These are phyloP conservation scores for Rhinella marina DNA, from an alignment of 2,797 vertebrate species.

Conservation along the genomic window DNA sequence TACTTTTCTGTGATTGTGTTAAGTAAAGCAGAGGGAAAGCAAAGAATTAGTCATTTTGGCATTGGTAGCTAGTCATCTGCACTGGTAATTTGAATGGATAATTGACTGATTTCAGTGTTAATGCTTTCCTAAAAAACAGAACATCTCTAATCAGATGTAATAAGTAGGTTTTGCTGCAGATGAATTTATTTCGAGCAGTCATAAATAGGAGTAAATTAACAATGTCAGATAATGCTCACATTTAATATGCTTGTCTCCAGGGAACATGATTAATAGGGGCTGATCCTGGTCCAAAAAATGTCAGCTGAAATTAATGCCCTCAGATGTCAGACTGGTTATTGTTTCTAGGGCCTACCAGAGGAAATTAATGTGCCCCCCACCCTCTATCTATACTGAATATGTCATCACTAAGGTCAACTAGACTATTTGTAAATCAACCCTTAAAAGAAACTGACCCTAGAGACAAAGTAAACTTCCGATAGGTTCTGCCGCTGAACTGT, in stretches of 20 bases:
- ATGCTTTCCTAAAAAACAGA: conserved; percentile 56
- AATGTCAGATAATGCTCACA: conserved; percentile 23
- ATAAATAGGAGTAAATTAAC: conserved; percentile 46
- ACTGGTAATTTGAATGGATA: conserved; percentile 58
- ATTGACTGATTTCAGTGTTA: conserved; percentile 56
- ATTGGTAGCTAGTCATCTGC: conserved; percentile 52
- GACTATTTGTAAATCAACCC: too few relatives aligned
- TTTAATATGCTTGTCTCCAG: conserved; percentile 13
- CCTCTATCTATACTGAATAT: too few relatives aligned
- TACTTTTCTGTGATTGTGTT: conserved; percentile 56
- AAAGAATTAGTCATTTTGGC: conserved; percentile 58
- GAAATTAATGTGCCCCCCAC: too few relatives aligned
- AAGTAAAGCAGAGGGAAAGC: conserved; percentile 55
- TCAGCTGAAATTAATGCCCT: not conserved
- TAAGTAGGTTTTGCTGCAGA: conserved; percentile 50
- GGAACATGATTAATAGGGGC: not conserved
- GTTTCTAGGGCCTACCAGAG: too few relatives aligned
- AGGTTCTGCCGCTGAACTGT: too few relatives aligned
- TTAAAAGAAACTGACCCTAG: too few relatives aligned
- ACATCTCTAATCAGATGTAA: conserved; percentile 58
- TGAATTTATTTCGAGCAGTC: conserved; percentile 47
- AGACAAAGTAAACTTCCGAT: too few relatives aligned
- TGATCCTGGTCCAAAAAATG: conserved; percentile 1
- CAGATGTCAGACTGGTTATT: too few relatives aligned
- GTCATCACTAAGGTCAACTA: too few relatives aligned